These are phyloP conservation scores for Andricus grossulariae DNA, from an alignment of 1,140 invertebrate species.

Conservation along the genomic window DNA sequence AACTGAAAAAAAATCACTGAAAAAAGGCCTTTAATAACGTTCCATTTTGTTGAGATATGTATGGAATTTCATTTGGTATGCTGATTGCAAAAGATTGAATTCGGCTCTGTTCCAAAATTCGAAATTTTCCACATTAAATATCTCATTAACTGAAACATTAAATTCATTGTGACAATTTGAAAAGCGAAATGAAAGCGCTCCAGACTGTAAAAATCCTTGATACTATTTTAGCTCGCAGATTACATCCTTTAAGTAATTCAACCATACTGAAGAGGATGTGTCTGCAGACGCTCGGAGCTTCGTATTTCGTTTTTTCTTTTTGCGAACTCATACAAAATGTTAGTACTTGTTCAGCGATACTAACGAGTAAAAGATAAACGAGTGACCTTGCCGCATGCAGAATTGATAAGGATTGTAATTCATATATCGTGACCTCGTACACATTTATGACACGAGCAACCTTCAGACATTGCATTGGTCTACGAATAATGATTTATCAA, in stretches of 20 bases:
- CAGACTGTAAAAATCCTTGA: slow-evolving; percentile 20
- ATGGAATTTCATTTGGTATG: too few relatives aligned
- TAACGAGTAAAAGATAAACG: slow-evolving; percentile 50
- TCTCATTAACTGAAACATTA: too few relatives aligned
- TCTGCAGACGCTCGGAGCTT: slow-evolving; percentile 15
- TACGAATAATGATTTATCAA: slow-evolving; percentile 39
- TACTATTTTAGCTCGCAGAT: slow-evolving; percentile 16
- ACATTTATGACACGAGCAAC: slow-evolving; percentile 47
- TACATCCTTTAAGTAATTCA: slow-evolving; percentile 18
- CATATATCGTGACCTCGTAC: slow-evolving; percentile 52
- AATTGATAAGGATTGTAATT: slow-evolving; percentile 55
- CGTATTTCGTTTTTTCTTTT: slow-evolving; percentile 20
- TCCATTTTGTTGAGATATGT: too few relatives aligned
- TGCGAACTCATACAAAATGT: slow-evolving; percentile 17
- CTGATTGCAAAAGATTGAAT: too few relatives aligned
- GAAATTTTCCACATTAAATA: too few relatives aligned
- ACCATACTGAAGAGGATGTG: slow-evolving; percentile 12
- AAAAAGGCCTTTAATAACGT: too few relatives aligned
- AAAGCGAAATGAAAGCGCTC: not conserved
- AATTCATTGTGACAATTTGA: not conserved
- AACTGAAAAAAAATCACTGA: too few relatives aligned
- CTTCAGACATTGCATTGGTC: slow-evolving; percentile 39
- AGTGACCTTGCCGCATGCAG: slow-evolving; percentile 48
- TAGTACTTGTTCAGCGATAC: slow-evolving; percentile 27
- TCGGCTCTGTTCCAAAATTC: too few relatives aligned